Evolutionary conservation across 2,113 vertebrate species (phyloP).

Genomic region (Microtus pennsylvanicus): DNA sequence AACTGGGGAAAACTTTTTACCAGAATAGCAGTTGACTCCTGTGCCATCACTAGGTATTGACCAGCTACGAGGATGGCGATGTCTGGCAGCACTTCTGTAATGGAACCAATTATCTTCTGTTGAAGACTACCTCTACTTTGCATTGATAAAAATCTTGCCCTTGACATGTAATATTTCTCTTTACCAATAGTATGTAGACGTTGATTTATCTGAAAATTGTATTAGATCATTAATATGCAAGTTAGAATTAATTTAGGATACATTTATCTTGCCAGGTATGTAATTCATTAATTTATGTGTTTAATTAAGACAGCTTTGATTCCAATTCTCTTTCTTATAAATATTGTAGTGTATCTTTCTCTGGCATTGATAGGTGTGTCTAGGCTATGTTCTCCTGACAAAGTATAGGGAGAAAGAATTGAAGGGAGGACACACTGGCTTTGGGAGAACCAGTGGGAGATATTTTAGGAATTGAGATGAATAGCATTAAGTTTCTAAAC

Average conservation of each 20-base stretch:
- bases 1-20: background rate
- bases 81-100: slow-evolving; percentile 15
- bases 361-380: background rate
- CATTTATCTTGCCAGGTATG: background rate
- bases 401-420: background rate
- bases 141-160: slow-evolving; percentile 28
- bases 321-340: background rate
- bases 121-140: slow-evolving; percentile 22
- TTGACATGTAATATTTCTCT: background rate
- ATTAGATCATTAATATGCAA: background rate
- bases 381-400: background rate
- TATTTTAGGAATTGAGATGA: slow-evolving; percentile 4
- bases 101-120: background rate
- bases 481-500: background rate
- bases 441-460: slow-evolving; percentile 6
- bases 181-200: background rate
- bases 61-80: background rate
- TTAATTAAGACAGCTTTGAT: slow-evolving; percentile 1
- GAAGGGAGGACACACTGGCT: background rate
- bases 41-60: background rate
- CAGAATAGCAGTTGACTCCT: background rate
- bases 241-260: background rate
- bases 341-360: background rate
- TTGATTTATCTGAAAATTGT: background rate
- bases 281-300: slow-evolving; percentile 6